These are phyloP conservation scores for Heliconius congener DNA, from an alignment of 1,140 invertebrate species.

Conservation along the genomic window DNA sequence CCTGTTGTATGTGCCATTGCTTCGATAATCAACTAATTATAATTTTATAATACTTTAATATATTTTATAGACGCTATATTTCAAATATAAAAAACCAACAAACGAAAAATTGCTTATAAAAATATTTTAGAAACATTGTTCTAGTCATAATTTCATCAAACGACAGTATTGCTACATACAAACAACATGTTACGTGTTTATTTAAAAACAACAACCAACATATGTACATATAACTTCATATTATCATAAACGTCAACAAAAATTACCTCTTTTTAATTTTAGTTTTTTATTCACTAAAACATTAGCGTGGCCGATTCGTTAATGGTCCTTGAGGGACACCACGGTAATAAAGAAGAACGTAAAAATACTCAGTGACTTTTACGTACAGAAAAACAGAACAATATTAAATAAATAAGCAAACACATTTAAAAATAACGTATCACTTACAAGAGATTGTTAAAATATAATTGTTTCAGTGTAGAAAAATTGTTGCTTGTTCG, in stretches of 20 bases:
- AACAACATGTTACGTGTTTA: too few species aligned
- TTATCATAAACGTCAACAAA: background rate
- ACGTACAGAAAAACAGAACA: background rate
- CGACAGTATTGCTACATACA: too few species aligned
- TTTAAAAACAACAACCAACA: background rate
- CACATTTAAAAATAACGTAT: slow-evolving; percentile 2
- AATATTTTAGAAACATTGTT: too few species aligned
- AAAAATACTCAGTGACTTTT: slow-evolving; percentile 21
- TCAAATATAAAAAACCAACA: too few species aligned
- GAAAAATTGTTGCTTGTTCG: too few species aligned
- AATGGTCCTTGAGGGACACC: slow-evolving; percentile 18
- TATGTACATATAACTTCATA: background rate
- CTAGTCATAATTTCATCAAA: too few species aligned
- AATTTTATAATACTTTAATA: too few species aligned
- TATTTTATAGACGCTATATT: too few species aligned
- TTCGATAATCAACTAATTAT: too few species aligned
- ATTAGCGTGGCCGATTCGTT: slow-evolving; percentile 25
- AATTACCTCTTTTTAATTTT: background rate
- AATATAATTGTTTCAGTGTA: background rate
- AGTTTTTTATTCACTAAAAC: slow-evolving; percentile 19
- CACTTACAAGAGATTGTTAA: background rate
- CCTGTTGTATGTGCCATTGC: too few species aligned
- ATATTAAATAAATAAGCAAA: background rate
- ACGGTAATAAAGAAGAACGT: slow-evolving; percentile 17
- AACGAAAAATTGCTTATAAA: too few species aligned